phyloP scores from a whole-genome alignment of 2,888 invertebrate species.

The Eulithis prunata region DNA sequence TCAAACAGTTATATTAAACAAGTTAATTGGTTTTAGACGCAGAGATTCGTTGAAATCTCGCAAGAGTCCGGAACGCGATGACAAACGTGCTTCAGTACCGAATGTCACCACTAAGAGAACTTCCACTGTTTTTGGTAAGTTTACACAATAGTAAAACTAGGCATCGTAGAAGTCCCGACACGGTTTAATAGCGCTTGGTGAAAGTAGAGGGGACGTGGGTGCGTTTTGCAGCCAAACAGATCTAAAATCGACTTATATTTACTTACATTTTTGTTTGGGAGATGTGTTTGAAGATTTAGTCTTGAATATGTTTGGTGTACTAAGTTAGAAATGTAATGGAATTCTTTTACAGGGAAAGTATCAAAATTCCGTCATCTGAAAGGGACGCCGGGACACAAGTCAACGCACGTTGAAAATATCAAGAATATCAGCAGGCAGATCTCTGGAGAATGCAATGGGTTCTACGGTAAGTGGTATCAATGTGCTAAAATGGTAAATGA shows the following conservation, averaged over 20 bases:
- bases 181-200: too few relatives aligned
- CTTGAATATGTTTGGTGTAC: too few relatives aligned
- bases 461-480: conserved; percentile 86
- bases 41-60: conserved; percentile 88
- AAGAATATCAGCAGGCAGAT: conserved; percentile 95
- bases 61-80: conserved; percentile 84
- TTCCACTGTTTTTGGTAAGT: conserved; percentile 92
- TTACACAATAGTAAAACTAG: not conserved
- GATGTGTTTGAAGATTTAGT: too few relatives aligned
- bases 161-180: too few relatives aligned
- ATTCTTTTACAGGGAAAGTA: conserved; percentile 76
- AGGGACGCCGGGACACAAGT: conserved; percentile 95
- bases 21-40: conserved; percentile 70
- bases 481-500: too few relatives aligned
- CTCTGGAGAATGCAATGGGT: conserved; percentile 97
- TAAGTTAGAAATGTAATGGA: too few relatives aligned
- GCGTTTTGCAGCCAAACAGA: too few relatives aligned
- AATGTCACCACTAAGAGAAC: conserved; percentile 91
- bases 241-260: too few relatives aligned
- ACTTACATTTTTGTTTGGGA: too few relatives aligned
- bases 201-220: too few relatives aligned
- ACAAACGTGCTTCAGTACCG: conserved; percentile 80
- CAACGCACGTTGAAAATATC: conserved; percentile 95
- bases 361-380: conserved; percentile 97
- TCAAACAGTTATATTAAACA: too few relatives aligned